Evolutionary conservation across 1,140 invertebrate species (phyloP).

Genomic region (Diachasma alloeum): DNA sequence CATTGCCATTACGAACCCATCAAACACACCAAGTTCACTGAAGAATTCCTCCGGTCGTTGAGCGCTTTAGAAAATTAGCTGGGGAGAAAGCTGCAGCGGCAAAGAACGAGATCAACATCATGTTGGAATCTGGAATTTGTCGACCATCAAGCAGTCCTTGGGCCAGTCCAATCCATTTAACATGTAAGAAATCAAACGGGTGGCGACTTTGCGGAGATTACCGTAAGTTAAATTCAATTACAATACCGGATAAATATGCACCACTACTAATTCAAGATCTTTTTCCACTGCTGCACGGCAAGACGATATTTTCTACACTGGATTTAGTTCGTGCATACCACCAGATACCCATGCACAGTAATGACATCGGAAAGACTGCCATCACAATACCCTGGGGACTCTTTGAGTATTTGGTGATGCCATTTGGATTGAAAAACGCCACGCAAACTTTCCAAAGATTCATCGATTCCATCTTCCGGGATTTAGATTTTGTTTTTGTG

Average conservation of each 20-base stretch:
- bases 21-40: neutral
- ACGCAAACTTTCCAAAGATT: conserved; percentile 38
- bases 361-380: conserved; percentile 49
- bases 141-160: conserved; percentile 47
- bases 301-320: conserved; percentile 48
- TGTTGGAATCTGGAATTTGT: conserved; percentile 31
- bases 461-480: conserved; percentile 29
- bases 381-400: conserved; percentile 40
- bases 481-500: neutral
- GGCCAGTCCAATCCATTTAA: conserved; percentile 51
- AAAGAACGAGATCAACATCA: neutral
- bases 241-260: conserved; percentile 45
- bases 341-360: too few species aligned
- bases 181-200: conserved; percentile 44
- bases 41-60: too few species aligned
- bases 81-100: neutral
- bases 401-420: conserved; percentile 48
- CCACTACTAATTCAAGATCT: conserved; percentile 44
- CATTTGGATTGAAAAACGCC: conserved; percentile 45
- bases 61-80: too few species aligned
- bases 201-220: conserved; percentile 52
- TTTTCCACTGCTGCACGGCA: conserved; percentile 45
- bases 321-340: conserved; percentile 57
- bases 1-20: neutral
- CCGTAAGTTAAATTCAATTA: conserved; percentile 48